phyloP scores from a whole-genome alignment of 2,888 invertebrate species.

The Caenorhabditis wallacei region DNA sequence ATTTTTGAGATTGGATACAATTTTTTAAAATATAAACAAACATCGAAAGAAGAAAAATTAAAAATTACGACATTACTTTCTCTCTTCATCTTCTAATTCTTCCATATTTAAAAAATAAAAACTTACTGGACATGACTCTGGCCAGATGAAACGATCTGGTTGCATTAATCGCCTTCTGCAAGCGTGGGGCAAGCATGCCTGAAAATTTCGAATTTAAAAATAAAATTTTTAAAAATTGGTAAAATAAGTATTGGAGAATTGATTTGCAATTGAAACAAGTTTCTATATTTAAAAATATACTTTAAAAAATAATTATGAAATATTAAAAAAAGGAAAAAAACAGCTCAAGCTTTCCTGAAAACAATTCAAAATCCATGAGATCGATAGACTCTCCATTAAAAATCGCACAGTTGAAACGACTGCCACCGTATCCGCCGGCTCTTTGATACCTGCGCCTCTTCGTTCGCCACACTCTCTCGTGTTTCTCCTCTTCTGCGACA shows the following conservation, averaged over 20 bases:
- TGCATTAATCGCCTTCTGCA: conserved; percentile 63
- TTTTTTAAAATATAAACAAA: not conserved
- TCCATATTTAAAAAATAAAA: conserved; percentile 1
- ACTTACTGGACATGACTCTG: conserved; percentile 68
- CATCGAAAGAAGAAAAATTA: not conserved
- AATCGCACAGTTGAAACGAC: conserved; percentile 48
- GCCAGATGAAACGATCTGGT: conserved; percentile 70
- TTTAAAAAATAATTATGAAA: too few species aligned
- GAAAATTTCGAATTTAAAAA: conserved; percentile 2
- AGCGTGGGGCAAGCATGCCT: conserved; percentile 71
- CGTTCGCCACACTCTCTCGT: conserved; percentile 26
- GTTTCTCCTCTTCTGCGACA: not conserved
- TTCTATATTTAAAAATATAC: too few species aligned
- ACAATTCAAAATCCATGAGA: conserved; percentile 7
- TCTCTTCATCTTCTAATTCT: not conserved
- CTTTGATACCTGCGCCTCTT: conserved; percentile 58
- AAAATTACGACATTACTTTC: not conserved
- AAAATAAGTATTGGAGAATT: too few species aligned
- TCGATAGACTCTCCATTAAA: conserved; percentile 47
- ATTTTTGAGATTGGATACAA: too few species aligned
- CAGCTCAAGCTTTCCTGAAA: not conserved
- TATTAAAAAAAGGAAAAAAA: too few species aligned
- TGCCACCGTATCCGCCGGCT: conserved; percentile 51
- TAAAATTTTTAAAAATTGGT: not conserved
- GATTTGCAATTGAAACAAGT: too few species aligned